Evolutionary conservation across 2,888 invertebrate genomes (phyloP), one percentile per base, ranked within the genome.

Genomic region (Synanthedon myopaeformis): DNA sequence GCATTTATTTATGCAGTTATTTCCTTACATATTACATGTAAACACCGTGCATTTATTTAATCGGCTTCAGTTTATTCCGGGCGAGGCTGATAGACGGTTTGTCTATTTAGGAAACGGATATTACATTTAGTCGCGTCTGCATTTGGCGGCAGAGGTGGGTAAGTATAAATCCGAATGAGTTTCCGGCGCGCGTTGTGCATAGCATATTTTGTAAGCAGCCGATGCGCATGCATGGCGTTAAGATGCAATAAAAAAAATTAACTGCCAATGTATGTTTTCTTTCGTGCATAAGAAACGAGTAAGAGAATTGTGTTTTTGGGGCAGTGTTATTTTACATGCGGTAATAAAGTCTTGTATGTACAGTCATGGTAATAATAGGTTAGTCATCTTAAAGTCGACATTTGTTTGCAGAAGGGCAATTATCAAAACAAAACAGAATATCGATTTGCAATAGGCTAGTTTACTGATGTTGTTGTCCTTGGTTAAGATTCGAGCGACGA

Each of bases 81-180:
- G 82, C 85, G 78, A 72, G 78, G 76, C 73, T 75, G 82, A 81
- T 85, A 81, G 82, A 80, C 86, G 83, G 35, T 80, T 83, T 82
- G 82, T 84, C 86, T 85, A 85, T 86, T 87, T 87, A 86, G 87
- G 87, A 87, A 87, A 81, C 86, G 87, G 87, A 87, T 84, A 86
- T 85, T 82, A 84, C 84, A 83, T 85, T 83, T 82, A 82, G 85
- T 79, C 78, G 79, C 71, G 78, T 78, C 82, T 84, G 79, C 86
- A 82, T 85, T 86, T 83, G 83, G 83, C 82, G 80, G 84, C 78
- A 77, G 78, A 82, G 84, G 82, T 83, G 79, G 79, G 80, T 78
- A 77, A 51, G 53, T 86, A 85, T 80, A 52, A 55, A 49, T 52
- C 49, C 49, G 42, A 52, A 54, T 54, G 55, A 52, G 55, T 54